These are phyloP conservation scores for Wasmannia auropunctata DNA, from an alignment of 1,140 invertebrate genomes.

Conservation along the genomic window DNA sequence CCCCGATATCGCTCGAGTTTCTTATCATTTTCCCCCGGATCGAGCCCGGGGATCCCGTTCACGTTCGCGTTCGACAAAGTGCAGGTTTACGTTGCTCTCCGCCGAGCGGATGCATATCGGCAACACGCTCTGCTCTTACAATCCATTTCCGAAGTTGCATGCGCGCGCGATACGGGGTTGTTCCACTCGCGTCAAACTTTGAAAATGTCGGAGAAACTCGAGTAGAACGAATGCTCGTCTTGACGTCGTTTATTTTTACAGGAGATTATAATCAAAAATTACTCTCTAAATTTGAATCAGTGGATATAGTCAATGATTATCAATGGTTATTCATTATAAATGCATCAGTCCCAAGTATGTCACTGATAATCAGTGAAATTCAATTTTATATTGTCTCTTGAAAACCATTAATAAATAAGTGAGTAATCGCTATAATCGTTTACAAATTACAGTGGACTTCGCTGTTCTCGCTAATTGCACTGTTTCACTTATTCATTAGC, in stretches of 20 bases:
- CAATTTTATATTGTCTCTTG: too few relatives aligned
- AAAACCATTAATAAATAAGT: too few relatives aligned
- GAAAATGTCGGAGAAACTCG: background rate
- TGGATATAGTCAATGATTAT: too few relatives aligned
- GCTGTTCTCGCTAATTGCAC: too few relatives aligned
- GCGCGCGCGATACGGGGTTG: conserved; percentile 12
- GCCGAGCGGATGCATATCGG: conserved; percentile 14
- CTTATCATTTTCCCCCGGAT: conserved; percentile 45
- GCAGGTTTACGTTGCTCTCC: conserved; percentile 37
- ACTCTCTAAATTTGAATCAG: background rate
- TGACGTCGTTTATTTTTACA: background rate
- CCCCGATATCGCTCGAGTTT: conserved; percentile 14
- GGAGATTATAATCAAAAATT: background rate
- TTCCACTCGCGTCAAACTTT: conserved; percentile 18
- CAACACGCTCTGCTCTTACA: conserved; percentile 17
- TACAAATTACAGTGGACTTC: too few relatives aligned
- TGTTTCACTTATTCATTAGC: too few relatives aligned
- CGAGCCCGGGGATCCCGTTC: conserved; percentile 6
- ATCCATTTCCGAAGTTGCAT: conserved; percentile 38
- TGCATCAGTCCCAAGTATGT: too few relatives aligned
- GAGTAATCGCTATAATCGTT: too few relatives aligned
- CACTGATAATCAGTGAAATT: too few relatives aligned
- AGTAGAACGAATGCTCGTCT: background rate
- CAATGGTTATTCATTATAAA: too few relatives aligned
- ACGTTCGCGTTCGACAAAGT: conserved; percentile 17